Percentiles rank a stretch among this genome's conserved stretches.
phyloP scores from a whole-genome alignment of 1,140 invertebrate genomes.

The Euwallacea fornicatus region DNA sequence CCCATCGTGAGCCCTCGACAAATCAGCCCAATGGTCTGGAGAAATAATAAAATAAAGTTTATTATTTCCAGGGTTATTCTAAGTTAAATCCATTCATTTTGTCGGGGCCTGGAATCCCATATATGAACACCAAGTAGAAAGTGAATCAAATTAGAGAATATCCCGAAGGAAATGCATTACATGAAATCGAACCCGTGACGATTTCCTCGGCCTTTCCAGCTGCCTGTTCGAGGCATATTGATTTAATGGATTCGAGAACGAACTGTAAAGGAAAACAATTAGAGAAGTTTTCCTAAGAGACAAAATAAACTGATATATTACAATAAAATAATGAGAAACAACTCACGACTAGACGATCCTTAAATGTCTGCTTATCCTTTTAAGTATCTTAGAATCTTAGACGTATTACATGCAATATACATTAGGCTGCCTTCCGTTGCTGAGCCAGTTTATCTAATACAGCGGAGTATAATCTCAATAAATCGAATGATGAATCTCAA shows the following conservation, averaged over 20 bases:
- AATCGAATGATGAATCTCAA: constrained; percentile 6
- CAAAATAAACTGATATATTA: too few relatives aligned
- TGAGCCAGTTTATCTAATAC: background rate
- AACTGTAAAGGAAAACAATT: too few relatives aligned
- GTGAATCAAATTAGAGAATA: background rate
- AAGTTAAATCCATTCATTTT: background rate
- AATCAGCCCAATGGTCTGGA: too few relatives aligned
- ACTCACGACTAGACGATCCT: too few relatives aligned
- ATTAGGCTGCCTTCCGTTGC: background rate
- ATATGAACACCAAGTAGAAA: constrained; percentile 3
- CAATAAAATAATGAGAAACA: too few relatives aligned
- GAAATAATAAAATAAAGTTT: background rate
- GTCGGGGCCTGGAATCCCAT: background rate
- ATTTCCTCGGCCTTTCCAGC: background rate
- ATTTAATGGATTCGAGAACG: background rate
- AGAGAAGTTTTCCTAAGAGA: too few relatives aligned
- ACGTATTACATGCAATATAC: background rate
- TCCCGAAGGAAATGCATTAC: background rate
- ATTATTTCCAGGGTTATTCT: background rate
- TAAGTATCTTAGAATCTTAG: too few relatives aligned
- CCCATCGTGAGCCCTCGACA: too few relatives aligned
- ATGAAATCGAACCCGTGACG: constrained; percentile 1
- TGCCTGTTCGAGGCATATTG: background rate
- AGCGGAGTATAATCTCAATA: background rate
- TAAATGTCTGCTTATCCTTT: too few relatives aligned